phyloP scores from a whole-genome alignment of 1,140 invertebrate species.

The Amyelois transitella region DNA sequence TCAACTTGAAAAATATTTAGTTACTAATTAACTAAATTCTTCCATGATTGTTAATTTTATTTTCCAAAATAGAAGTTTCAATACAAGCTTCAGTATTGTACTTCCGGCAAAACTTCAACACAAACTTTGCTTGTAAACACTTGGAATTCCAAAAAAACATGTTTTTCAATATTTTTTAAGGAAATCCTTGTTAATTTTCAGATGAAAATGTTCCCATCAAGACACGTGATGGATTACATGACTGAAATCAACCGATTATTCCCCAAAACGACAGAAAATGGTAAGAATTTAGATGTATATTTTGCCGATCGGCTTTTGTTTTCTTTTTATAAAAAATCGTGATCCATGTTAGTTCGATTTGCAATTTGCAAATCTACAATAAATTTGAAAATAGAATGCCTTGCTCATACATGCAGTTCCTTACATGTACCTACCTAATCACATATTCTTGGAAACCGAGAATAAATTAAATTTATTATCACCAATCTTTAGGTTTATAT shows the following conservation, averaged over 20 bases:
- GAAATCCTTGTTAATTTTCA: slow-evolving; percentile 29
- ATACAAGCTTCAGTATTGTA: background rate
- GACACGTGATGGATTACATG: slow-evolving; percentile 34
- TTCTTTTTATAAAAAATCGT: background rate
- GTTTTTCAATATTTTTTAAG: slow-evolving; percentile 1
- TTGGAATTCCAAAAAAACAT: background rate
- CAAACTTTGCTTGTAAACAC: background rate
- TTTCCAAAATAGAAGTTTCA: background rate
- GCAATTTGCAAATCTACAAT: no score
- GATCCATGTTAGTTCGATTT: no score
- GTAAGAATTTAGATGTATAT: slow-evolving; percentile 18
- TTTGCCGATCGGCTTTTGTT: background rate
- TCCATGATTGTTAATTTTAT: background rate
- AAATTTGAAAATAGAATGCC: no score
- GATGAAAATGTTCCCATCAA: slow-evolving; percentile 43
- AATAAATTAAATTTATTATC: no score
- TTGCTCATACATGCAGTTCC: no score
- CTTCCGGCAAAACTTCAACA: background rate
- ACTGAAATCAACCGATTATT: slow-evolving; percentile 42
- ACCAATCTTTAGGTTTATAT: no score
- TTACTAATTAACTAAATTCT: no score
- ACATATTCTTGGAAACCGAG: no score
- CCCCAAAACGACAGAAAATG: slow-evolving; percentile 27
- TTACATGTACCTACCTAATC: no score
- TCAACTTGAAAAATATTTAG: no score